Evolutionary conservation across 1,140 invertebrate species (phyloP).

Genomic region (Megathymus violae): DNA sequence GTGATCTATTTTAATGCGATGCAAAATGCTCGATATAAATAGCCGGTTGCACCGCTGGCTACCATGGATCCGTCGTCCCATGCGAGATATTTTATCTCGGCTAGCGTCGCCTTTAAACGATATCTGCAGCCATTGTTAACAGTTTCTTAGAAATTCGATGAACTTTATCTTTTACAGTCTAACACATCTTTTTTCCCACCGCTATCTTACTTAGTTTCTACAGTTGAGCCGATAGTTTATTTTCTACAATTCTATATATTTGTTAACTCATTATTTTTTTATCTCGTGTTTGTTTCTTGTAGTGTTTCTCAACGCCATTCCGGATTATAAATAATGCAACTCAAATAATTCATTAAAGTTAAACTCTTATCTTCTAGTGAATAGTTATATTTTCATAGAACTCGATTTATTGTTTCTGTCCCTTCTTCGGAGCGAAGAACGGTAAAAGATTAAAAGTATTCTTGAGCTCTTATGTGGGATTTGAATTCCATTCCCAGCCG

Average conservation of each 20-base stretch:
- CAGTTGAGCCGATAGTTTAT: not conserved
- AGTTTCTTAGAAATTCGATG: slow-evolving; percentile 18
- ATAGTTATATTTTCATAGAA: slow-evolving; percentile 19
- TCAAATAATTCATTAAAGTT: slow-evolving; percentile 8
- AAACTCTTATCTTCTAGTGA: slow-evolving; percentile 15
- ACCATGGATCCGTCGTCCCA: slow-evolving; percentile 14
- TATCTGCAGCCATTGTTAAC: slow-evolving; percentile 14
- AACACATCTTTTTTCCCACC: not conserved
- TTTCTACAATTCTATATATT: not conserved
- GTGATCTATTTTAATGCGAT: slow-evolving; percentile 43
- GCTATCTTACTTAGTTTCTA: not conserved
- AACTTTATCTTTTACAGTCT: slow-evolving; percentile 15
- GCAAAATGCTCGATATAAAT: slow-evolving; percentile 36
- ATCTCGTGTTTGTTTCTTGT: not conserved
- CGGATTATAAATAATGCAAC: not conserved
- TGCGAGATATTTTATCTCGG: slow-evolving; percentile 21
- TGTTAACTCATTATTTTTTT: not conserved
- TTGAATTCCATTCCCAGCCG: slow-evolving; percentile 47
- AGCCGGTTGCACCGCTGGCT: slow-evolving; percentile 25
- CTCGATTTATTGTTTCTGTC: slow-evolving; percentile 26
- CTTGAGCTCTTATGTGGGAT: slow-evolving; percentile 42
- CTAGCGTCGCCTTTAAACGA: slow-evolving; percentile 15
- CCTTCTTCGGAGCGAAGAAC: slow-evolving; percentile 26
- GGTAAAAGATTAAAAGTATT: slow-evolving; percentile 48
- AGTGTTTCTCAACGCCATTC: not conserved